Conservation (phyloP, 2,888 invertebrate genomes). For the Galeopsomyia nigrocyanea region DNA sequence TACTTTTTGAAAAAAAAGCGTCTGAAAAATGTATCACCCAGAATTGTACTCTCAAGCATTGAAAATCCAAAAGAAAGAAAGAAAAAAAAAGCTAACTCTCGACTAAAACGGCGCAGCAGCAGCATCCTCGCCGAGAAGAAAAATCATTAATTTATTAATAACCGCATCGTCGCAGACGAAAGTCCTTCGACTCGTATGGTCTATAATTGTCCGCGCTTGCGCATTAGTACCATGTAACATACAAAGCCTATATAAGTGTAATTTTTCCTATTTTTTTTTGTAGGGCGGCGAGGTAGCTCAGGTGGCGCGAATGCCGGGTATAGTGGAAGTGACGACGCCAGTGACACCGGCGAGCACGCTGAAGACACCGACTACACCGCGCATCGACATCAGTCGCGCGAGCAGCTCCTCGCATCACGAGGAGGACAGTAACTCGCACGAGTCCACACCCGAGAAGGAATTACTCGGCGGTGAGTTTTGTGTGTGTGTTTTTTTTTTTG, state of each 20-base stretch:
- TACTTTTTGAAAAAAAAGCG: too few relatives aligned
- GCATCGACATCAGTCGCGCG: constrained; percentile 91
- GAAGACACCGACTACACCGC: constrained; percentile 81
- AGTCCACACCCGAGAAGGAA: constrained; percentile 88
- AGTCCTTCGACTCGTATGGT: constrained; percentile 28
- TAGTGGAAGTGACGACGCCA: constrained; percentile 68
- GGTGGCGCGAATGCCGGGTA: constrained; percentile 67
- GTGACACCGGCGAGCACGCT: constrained; percentile 66
- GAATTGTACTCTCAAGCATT: too few relatives aligned
- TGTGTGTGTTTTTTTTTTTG: background rate
- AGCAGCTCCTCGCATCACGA: constrained; percentile 89
- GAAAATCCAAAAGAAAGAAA: too few relatives aligned
- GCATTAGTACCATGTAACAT: too few relatives aligned
- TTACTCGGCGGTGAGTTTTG: constrained; percentile 74
- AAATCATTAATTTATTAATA: constrained; percentile 9
- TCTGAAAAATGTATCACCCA: too few relatives aligned
- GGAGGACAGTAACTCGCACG: constrained; percentile 77
- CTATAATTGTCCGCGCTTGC: constrained; percentile 15
- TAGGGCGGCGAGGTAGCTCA: constrained; percentile 62
- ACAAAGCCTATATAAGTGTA: constrained; percentile 30
- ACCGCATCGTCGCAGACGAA: constrained; percentile 28
- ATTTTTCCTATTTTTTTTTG: constrained; percentile 35
- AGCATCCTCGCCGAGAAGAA: background rate
- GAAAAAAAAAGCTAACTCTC: too few relatives aligned
- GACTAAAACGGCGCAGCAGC: background rate